These are phyloP conservation scores for Leptopilina boulardi DNA, from an alignment of 1,140 invertebrate species.

Conservation along the genomic window DNA sequence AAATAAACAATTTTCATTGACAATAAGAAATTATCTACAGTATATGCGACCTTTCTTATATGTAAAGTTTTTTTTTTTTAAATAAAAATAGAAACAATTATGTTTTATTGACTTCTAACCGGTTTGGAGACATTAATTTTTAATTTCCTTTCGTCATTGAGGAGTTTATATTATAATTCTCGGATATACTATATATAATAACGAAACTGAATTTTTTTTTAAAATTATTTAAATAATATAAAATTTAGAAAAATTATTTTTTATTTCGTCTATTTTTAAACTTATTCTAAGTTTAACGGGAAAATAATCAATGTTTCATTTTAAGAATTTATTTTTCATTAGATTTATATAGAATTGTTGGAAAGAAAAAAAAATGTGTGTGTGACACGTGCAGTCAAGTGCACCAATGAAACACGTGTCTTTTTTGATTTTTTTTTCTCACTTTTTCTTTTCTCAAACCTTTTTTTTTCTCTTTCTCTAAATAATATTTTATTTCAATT, in stretches of 20 bases:
- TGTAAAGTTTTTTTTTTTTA: background rate
- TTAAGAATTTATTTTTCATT: background rate
- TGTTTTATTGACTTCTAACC: background rate
- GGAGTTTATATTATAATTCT: background rate
- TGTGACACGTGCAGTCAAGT: background rate
- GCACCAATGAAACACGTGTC: background rate
- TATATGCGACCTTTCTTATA: background rate
- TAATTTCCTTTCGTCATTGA: background rate
- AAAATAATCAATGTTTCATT: background rate
- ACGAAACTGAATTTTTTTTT: no score
- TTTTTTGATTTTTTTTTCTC: background rate
- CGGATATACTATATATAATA: no score
- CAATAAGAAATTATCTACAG: background rate
- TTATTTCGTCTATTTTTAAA: no score
- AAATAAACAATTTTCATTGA: background rate
- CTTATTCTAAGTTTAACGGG: no score
- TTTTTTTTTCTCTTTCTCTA: background rate
- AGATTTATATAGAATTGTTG: constrained; percentile 15
- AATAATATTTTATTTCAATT: background rate
- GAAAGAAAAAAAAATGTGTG: background rate
- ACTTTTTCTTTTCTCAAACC: background rate
- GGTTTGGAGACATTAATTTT: background rate
- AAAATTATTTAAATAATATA: no score
- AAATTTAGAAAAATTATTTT: no score
- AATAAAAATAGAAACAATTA: constrained; percentile 1